Evolutionary conservation across 2,113 vertebrate species (phyloP).

Genomic region (Lagenorhynchus albirostris): DNA sequence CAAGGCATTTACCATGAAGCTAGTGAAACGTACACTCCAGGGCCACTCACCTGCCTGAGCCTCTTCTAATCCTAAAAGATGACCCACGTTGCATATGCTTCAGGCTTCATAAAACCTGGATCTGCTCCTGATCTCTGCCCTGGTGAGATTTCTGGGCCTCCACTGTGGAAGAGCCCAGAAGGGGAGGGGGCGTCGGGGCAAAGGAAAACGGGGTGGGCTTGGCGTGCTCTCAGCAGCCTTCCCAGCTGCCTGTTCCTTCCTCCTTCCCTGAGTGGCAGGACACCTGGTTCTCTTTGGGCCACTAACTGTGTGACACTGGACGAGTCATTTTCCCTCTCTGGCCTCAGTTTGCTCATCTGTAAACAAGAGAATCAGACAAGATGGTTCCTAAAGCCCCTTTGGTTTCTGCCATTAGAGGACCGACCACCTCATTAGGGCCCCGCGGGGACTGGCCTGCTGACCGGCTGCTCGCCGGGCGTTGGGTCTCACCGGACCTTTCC

Average conservation of each 20-base stretch:
- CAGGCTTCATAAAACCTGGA: neutral
- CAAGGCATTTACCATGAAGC: neutral
- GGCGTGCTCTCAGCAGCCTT: no score
- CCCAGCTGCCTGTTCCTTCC: neutral
- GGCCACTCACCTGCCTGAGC: rapidly evolving
- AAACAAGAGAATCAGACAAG: neutral
- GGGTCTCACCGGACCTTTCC: neutral
- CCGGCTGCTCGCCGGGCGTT: neutral
- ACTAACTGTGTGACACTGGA: neutral
- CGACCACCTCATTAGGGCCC: neutral
- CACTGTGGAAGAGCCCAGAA: neutral
- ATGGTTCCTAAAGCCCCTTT: neutral
- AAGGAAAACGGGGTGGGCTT: neutral
- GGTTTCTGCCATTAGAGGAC: neutral
- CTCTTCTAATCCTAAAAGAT: neutral
- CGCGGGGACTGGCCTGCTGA: neutral
- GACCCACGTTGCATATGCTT: neutral
- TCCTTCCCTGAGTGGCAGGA: neutral
- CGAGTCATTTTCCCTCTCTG: neutral
- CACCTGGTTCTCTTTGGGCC: neutral
- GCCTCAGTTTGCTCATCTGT: neutral
- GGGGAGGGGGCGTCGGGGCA: neutral
- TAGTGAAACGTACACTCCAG: neutral
- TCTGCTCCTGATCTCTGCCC: neutral
- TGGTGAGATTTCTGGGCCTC: neutral